These are phyloP conservation scores for Saccopteryx leptura DNA, from an alignment of 2,113 vertebrate species.

Conservation along the genomic window DNA sequence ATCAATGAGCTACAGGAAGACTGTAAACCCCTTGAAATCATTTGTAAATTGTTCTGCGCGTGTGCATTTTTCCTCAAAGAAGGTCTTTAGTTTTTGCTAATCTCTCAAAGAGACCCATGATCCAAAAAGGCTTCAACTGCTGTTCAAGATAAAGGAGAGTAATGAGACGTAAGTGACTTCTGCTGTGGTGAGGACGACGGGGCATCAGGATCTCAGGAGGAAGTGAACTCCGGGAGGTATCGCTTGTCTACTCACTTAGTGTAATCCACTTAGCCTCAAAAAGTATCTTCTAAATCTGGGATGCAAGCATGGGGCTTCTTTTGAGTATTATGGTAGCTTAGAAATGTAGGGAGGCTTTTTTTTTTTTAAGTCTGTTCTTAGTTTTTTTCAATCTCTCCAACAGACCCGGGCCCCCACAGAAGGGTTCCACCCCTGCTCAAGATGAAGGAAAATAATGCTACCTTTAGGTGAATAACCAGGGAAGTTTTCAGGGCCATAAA, in stretches of 20 bases:
- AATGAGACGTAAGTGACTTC: not conserved
- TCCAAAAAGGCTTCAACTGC: conserved; percentile 15
- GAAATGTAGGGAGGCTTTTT: not conserved
- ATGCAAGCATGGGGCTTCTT: conserved; percentile 11
- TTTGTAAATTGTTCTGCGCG: not conserved
- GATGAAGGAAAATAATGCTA: not conserved
- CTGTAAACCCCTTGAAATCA: not conserved
- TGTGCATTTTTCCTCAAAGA: conserved; percentile 14
- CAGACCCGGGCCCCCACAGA: not conserved
- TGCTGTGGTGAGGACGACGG: not conserved
- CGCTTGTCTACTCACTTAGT: not conserved
- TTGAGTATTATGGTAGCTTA: not conserved
- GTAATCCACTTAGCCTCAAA: not conserved
- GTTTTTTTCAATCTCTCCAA: conserved; percentile 17
- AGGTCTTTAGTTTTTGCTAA: conserved; percentile 21
- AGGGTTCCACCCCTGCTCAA: not conserved
- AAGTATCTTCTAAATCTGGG: not conserved
- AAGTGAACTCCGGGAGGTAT: not conserved
- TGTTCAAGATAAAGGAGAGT: conserved; percentile 21
- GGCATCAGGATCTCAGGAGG: not conserved
- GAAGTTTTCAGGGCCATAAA: not conserved
- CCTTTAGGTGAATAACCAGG: not conserved
- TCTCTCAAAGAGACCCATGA: conserved; percentile 45
- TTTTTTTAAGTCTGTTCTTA: conserved; percentile 19
- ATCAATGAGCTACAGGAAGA: not conserved